Conservation (phyloP, 2,113 vertebrate genomes). For the Scomber colias region DNA sequence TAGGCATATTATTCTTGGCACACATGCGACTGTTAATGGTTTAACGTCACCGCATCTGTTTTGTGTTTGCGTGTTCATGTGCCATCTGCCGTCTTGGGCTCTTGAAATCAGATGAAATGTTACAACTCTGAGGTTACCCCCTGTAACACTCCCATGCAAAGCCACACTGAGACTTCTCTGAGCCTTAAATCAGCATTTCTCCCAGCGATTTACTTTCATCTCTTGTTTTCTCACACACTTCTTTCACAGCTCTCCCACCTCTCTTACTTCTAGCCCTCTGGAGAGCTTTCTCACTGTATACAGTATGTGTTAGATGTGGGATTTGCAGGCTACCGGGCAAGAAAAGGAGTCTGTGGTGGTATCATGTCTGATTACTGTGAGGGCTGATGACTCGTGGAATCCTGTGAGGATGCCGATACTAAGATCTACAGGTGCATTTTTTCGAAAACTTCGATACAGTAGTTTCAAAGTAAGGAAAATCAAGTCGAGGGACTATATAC, state of each 20-base stretch:
- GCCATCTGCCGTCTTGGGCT: conserved; percentile 1
- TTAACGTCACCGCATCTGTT: neutral
- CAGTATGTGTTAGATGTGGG: conserved; percentile 9
- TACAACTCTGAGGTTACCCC: conserved; percentile 24
- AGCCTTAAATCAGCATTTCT: conserved; percentile 27
- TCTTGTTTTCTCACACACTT: neutral
- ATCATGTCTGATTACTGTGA: conserved; percentile 11
- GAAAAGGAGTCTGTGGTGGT: neutral
- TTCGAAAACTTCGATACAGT: neutral
- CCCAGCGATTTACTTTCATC: neutral
- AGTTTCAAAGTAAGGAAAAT: neutral
- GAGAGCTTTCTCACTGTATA: conserved; percentile 13
- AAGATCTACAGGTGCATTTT: neutral
- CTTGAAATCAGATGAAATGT: conserved; percentile 21
- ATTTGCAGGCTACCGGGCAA: neutral
- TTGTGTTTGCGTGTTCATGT: neutral
- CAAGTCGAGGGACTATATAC: neutral
- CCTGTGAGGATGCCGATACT: neutral
- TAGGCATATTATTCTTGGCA: conserved; percentile 2
- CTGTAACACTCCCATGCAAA: conserved; percentile 27
- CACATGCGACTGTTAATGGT: conserved; percentile 15
- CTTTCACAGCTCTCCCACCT: neutral
- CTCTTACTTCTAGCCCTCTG: neutral
- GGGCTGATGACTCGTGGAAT: neutral
- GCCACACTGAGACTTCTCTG: neutral